Evolutionary conservation across 2,113 vertebrate species (phyloP).

Genomic region (Sapayoa aenigma): DNA sequence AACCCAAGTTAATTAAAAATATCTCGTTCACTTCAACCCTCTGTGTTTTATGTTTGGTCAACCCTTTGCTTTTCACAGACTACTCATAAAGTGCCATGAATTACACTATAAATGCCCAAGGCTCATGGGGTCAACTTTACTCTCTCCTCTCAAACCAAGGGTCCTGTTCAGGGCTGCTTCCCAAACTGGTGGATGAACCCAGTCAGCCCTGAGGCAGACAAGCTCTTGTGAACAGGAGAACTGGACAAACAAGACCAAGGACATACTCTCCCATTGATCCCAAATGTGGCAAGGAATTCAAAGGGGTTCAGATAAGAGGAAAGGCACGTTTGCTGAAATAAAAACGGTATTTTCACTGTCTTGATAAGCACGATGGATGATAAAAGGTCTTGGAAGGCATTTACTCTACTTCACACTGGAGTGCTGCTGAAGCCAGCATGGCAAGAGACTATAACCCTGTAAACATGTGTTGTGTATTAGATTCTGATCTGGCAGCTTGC

Average conservation of each 20-base stretch:
- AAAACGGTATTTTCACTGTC: not conserved
- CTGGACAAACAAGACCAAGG: not conserved
- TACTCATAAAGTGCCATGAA: not conserved
- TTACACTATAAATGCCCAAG: not conserved
- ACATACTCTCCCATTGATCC: not conserved
- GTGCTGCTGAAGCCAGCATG: slow-evolving; percentile 44
- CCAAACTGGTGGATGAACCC: not conserved
- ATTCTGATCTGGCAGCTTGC: slow-evolving; percentile 69
- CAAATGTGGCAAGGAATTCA: not conserved
- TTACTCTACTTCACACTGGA: slow-evolving; percentile 52
- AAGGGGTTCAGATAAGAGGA: slow-evolving; percentile 19
- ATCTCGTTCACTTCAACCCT: not conserved
- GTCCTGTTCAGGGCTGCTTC: not conserved
- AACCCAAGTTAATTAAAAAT: not conserved
- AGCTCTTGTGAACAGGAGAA: not conserved
- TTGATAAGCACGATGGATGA: slow-evolving; percentile 43
- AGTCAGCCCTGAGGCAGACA: not conserved
- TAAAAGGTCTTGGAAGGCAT: slow-evolving; percentile 54
- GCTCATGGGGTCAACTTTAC: not conserved
- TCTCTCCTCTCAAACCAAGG: not conserved
- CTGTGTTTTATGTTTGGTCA: not conserved
- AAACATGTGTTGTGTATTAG: slow-evolving; percentile 67
- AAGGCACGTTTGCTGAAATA: slow-evolving; percentile 32
- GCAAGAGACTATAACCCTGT: slow-evolving; percentile 30
- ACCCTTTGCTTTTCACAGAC: not conserved